Evolutionary conservation across 2,113 vertebrate species (phyloP).

Genomic region (Gobio gobio): DNA sequence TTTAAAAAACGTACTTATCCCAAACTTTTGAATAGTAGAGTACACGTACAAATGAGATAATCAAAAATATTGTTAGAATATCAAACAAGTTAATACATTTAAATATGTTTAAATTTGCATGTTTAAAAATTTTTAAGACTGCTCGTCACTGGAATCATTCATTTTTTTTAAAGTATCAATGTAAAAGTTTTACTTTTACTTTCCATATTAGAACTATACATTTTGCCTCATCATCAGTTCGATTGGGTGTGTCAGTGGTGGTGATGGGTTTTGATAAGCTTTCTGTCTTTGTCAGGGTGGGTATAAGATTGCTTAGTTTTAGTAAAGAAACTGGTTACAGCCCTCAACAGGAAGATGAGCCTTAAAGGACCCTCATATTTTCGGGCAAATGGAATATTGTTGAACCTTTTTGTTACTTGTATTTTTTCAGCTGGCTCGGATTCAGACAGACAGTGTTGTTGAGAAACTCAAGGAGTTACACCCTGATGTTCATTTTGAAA

Average conservation of each 20-base stretch:
- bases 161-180: not conserved
- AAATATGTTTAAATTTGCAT: not conserved
- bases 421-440: conserved; percentile 79
- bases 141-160: not conserved
- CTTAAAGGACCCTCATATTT: not conserved
- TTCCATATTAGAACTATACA: not conserved
- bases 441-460: conserved; percentile 83
- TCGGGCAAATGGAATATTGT: not conserved
- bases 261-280: conserved; percentile 25
- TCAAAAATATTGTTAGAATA: not conserved
- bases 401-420: not conserved
- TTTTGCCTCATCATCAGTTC: not conserved
- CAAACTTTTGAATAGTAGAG: not conserved
- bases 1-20: not conserved
- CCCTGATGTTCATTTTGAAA: conserved; percentile 78
- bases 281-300: conserved; percentile 7
- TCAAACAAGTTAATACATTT: not conserved
- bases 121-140: not conserved
- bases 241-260: not conserved
- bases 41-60: not conserved
- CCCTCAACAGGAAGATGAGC: not conserved
- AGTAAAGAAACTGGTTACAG: not conserved
- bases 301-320: not conserved
- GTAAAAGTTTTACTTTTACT: not conserved
- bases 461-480: conserved; percentile 72